These are phyloP conservation scores for Trachurus trachurus DNA, from an alignment of 2,797 vertebrate genomes.

Conservation along the genomic window DNA sequence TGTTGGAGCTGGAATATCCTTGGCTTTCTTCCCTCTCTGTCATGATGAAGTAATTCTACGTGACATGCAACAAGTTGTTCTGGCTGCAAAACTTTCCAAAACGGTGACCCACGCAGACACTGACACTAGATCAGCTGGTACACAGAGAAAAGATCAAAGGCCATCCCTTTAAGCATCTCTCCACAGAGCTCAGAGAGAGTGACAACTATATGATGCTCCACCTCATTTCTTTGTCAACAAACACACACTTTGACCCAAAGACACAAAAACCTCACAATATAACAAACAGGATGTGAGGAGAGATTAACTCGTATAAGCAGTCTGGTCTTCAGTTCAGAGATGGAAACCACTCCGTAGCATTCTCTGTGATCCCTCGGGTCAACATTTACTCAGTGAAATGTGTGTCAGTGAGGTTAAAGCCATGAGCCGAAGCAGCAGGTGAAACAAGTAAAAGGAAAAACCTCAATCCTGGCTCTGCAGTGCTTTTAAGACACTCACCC, in stretches of 20 bases:
- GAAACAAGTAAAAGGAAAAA: constrained; percentile 22
- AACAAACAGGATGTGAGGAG: constrained; percentile 28
- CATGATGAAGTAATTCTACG: not conserved
- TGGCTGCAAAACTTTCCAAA: constrained; percentile 24
- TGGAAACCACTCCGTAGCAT: constrained; percentile 7
- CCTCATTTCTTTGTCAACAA: not conserved
- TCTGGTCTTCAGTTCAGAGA: constrained; percentile 24
- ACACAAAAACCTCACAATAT: constrained; percentile 10
- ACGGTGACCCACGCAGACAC: not conserved
- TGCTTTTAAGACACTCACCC: constrained; percentile 8
- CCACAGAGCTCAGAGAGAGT: not conserved
- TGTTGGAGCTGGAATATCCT: not conserved
- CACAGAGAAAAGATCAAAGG: constrained; percentile 24
- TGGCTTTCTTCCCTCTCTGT: not conserved
- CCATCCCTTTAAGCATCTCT: constrained; percentile 13
- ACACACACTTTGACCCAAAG: not conserved
- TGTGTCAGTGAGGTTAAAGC: constrained; percentile 11
- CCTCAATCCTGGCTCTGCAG: constrained; percentile 7
- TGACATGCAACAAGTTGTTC: constrained; percentile 26
- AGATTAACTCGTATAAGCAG: constrained; percentile 34
- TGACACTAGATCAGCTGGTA: constrained; percentile 36
- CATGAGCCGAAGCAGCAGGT: constrained; percentile 48
- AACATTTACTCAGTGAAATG: constrained; percentile 56
- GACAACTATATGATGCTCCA: not conserved
- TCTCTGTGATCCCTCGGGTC: constrained; percentile 50